Percentiles rank a stretch among this genome's conserved stretches.
phyloP scores from a whole-genome alignment of 2,113 vertebrate genomes.

The Dasypus novemcinctus region DNA sequence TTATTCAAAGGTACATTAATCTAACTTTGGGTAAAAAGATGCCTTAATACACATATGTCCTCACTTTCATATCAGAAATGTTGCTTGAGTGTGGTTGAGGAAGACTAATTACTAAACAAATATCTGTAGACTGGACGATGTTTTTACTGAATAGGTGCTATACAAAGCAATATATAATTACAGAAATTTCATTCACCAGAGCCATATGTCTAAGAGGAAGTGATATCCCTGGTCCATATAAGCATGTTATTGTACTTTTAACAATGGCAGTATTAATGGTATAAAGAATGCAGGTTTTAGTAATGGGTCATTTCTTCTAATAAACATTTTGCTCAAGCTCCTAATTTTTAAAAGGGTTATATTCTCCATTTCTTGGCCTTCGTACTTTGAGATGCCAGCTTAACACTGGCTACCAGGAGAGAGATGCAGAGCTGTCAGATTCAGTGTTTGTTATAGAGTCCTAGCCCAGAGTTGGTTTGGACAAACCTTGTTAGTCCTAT shows the following conservation, averaged over 20 bases:
- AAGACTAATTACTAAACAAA: not conserved
- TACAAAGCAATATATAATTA: not conserved
- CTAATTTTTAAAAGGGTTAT: slow-evolving; percentile 59
- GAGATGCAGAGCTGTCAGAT: not conserved
- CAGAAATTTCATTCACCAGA: not conserved
- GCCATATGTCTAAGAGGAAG: not conserved
- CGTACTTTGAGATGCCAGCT: not conserved
- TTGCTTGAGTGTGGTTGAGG: not conserved
- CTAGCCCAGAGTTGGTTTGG: not conserved
- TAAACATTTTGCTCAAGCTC: slow-evolving; percentile 64
- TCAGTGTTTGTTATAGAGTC: not conserved
- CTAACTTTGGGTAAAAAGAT: slow-evolving; percentile 56
- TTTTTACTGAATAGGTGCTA: not conserved
- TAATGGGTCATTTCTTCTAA: slow-evolving; percentile 60
- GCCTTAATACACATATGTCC: not conserved
- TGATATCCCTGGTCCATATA: slow-evolving; percentile 47
- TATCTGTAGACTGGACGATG: not conserved
- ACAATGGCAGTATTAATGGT: slow-evolving; percentile 62
- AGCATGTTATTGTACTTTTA: slow-evolving; percentile 70
- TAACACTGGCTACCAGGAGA: not conserved
- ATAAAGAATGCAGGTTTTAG: slow-evolving; percentile 52
- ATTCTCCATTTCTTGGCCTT: not conserved
- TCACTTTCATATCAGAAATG: not conserved
- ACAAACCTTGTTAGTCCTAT: not conserved
- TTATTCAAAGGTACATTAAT: slow-evolving; percentile 72